Percentiles rank a stretch among this genome's conserved stretches.
These are phyloP conservation scores for Megalops cyprinoides DNA, from an alignment of 2,797 vertebrate species.

Conservation along the genomic window DNA sequence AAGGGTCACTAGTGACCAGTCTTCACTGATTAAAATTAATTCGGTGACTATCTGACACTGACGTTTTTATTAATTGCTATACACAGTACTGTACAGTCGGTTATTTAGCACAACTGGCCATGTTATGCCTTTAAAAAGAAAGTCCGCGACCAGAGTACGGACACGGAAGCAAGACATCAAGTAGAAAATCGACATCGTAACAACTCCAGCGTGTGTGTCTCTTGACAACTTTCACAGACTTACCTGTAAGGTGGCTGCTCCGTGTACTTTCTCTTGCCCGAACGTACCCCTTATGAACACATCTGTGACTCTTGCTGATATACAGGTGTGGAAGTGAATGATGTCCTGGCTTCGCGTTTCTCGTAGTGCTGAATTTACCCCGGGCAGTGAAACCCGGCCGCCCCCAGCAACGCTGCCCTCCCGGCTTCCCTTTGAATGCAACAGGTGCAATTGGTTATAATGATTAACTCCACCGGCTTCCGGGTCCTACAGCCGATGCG, in stretches of 20 bases:
- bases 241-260: neutral
- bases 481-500: slow-evolving; percentile 34
- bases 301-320: neutral
- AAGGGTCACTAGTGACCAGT: neutral
- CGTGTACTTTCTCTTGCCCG: neutral
- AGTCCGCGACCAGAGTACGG: neutral
- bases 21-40: neutral
- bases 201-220: neutral
- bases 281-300: neutral
- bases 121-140: neutral
- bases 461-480: slow-evolving; percentile 59
- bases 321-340: neutral
- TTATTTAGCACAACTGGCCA: neutral
- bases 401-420: slow-evolving; percentile 33
- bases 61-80: neutral
- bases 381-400: slow-evolving; percentile 28
- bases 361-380: slow-evolving; percentile 13
- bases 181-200: neutral
- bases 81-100: neutral
- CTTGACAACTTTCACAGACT: neutral
- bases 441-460: slow-evolving; percentile 70
- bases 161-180: slow-evolving; percentile 28
- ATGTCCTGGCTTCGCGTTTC: slow-evolving; percentile 27
- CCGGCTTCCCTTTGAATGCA: slow-evolving; percentile 46
- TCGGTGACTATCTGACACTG: neutral